A percentile compares a stretch with the other conserved stretches of the same genome.
These are phyloP conservation scores for Melieria picta DNA, from an alignment of 2,888 invertebrate genomes.

Conservation along the genomic window DNA sequence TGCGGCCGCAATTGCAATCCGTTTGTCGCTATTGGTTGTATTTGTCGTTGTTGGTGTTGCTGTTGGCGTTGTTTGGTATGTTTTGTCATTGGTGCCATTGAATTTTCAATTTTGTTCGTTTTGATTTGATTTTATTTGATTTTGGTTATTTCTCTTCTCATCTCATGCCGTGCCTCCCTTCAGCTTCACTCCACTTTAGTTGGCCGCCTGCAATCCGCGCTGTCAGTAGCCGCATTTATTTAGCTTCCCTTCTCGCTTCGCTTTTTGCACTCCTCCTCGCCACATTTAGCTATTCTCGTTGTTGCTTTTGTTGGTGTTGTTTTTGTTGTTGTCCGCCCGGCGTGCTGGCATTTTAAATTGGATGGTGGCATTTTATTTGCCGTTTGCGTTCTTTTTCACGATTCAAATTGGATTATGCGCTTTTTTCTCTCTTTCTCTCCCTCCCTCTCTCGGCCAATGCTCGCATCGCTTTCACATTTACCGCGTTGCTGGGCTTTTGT, in stretches of 20 bases:
- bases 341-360: slow-evolving; percentile 25
- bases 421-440: not conserved
- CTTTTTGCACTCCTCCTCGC: not conserved
- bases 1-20: too few species aligned
- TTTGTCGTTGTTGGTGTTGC: slow-evolving; percentile 30
- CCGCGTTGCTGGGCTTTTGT: not conserved
- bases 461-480: not conserved
- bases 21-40: slow-evolving; percentile 8
- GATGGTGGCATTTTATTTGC: slow-evolving; percentile 12
- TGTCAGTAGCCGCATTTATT: slow-evolving; percentile 1
- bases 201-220: not conserved
- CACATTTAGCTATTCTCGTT: not conserved
- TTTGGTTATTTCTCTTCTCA: slow-evolving; percentile 19
- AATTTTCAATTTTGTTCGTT: slow-evolving; percentile 32
- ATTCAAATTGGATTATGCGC: slow-evolving; percentile 22
- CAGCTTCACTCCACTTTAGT: not conserved
- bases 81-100: slow-evolving; percentile 21
- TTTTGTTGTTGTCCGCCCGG: slow-evolving; percentile 16
- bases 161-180: not conserved
- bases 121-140: slow-evolving; percentile 40
- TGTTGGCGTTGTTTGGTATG: slow-evolving; percentile 13
- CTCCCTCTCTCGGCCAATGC: not conserved
- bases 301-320: not conserved
- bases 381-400: not conserved
- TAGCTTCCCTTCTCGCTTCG: not conserved